Evolutionary conservation across 2,113 vertebrate species (phyloP), one percentile per base, ranked within the genome.

Genomic region (Catharus fuscescens): DNA sequence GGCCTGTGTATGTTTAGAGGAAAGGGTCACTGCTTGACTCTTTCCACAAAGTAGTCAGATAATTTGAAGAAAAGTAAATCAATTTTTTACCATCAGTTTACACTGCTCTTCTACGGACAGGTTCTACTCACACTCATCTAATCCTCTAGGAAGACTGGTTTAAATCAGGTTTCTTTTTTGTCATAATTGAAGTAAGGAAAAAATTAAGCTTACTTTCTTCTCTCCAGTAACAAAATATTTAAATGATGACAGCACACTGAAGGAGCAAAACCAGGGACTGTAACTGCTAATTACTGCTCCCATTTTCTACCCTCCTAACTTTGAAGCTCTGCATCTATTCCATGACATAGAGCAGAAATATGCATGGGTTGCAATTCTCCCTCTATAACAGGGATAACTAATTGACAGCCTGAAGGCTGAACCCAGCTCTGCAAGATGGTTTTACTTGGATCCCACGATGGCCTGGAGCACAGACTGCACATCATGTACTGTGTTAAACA

Each of bases 201-300:
- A 94, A 56, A 96, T 71, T 90, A 78, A 83, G 88, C 32, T 77
- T 73, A 34, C 44, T 95, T 91, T 89, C 57, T 92, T 86, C 65
- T 89, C 87, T 69, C 31, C 28, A 86, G 64, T 52, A 92, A 96
- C 82, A 91, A 88, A 95, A 90, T 80, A 80, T 70, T 95, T 95
- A 82, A 88, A 86, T 56, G 66, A 76, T 82, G 90, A 90, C 74
- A 95, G 82, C 67, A 80, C 36, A 90, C 18, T 57, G 38, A 70
- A 92, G 88, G 69, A 95, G 67, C 23, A 90, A 88, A 93, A 88
- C 42, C 79, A 83, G 80, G 80, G 76, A 70, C 82, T 73, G 38
- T 31, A 53, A 66, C 59, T 93, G 36, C 59, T 93, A 96, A 96
- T 93, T 86, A 90, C 45, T 69, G 36, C 64, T 86, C 17, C 86